Conservation (phyloP, 92 coral and sea anemone species). For the Palythoa caribaeorum region DNA sequence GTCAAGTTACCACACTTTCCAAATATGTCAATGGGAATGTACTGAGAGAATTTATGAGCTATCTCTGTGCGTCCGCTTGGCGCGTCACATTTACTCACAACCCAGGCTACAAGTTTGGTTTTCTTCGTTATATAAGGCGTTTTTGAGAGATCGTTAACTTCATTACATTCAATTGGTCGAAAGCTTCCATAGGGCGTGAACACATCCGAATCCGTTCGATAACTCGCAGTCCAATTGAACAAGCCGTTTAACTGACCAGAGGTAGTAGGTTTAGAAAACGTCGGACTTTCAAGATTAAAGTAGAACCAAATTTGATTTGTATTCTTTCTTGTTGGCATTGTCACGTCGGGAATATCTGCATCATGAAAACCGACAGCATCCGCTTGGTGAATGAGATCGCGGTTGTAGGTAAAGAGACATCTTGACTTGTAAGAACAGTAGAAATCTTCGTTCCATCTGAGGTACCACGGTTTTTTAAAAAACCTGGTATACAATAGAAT, state of each 20-base stretch:
- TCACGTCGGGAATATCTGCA: constrained; percentile 57
- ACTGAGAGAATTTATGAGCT: constrained; percentile 36
- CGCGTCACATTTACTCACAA: constrained; percentile 54
- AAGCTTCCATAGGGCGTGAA: constrained; percentile 66
- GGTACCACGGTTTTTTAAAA: constrained; percentile 65
- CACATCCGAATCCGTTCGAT: constrained; percentile 62
- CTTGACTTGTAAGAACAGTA: constrained; percentile 41
- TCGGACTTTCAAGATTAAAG: constrained; percentile 65
- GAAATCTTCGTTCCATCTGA: constrained; percentile 58
- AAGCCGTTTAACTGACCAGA: constrained; percentile 31
- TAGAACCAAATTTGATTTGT: constrained; percentile 64
- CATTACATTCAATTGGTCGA: constrained; percentile 43
- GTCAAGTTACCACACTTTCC: constrained; percentile 56
- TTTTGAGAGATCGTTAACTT: background rate
- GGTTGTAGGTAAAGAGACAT: constrained; percentile 60
- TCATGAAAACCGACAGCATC: constrained; percentile 68
- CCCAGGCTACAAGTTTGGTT: constrained; percentile 58
- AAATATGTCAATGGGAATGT: constrained; percentile 54
- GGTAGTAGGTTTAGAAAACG: constrained; percentile 44
- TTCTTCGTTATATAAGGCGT: constrained; percentile 30
- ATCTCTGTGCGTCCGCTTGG: constrained; percentile 45
- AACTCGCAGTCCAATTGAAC: constrained; percentile 74
- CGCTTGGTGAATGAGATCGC: constrained; percentile 35
- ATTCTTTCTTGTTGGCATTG: constrained; percentile 54
- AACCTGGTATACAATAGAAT: constrained; percentile 61